Evolutionary conservation across 1,140 invertebrate genomes (phyloP), one percentile per base, ranked within the genome.

Genomic region (Polypedilum pembai): DNA sequence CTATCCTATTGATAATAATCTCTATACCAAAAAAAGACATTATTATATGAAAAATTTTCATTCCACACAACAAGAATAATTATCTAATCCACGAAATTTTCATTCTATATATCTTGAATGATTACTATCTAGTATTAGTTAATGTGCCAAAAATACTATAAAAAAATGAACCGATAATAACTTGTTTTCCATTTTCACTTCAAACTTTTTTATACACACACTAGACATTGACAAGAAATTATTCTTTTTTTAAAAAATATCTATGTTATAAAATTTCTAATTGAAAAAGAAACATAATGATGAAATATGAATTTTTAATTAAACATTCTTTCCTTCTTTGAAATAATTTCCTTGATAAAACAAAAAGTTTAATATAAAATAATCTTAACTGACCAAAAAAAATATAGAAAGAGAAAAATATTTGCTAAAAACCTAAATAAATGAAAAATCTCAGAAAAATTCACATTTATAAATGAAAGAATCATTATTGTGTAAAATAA

Each of bases 311-410:
- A 56, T 33, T 33, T 33, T 33, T 5, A 33, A 33, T 33, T 33
- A 3, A 33, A 33, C 24, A 33, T 33, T 33, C 5, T 33, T 3
- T 33, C 24, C 24, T 33, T 33, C 1, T 33, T 33, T 33, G 5
- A 33, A 33, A 33, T 33, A 3, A 33, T 33, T 33, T 5, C 24
- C 24, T 33, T 5, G n/a, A n/a, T n/a, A 33, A 33, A 33, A 33
- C 5, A 33, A 33, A 33, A 33, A 33, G 24, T 33, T 33, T 33
- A 33, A 33, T 33, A 33, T 33, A 0, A 56, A 56, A 56, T n/a
- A 56, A 56, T 56, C 45, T 56, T 56, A 56, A 56, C 45, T n/a
- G 45, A 56, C 45, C 45, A 56, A 56, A 56, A 56, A 56, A 56
- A 56, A 56, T 12, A 56, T 33, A 56, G 45, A 56, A 56, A 56